Conservation (phyloP, 1,140 invertebrate genomes). For the Drosophila sechellia region DNA sequence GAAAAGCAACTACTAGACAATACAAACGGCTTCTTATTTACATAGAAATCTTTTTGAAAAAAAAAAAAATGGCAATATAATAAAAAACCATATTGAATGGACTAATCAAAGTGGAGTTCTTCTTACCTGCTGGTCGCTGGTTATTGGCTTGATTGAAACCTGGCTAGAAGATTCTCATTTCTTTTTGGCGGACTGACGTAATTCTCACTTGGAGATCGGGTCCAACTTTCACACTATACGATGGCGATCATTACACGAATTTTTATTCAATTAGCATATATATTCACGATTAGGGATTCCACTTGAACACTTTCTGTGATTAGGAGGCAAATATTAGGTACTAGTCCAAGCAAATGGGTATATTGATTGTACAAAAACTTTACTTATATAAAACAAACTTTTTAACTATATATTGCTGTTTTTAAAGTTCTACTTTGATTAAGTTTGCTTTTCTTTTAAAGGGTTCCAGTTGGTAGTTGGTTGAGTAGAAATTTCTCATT, state of each 20-base stretch:
- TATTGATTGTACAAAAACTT: too few relatives aligned
- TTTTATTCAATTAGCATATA: constrained; percentile 7
- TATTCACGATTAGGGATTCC: neutral
- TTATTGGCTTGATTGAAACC: constrained; percentile 23
- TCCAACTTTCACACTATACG: constrained; percentile 15
- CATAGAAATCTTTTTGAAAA: constrained; percentile 42
- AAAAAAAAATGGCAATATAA: constrained; percentile 9
- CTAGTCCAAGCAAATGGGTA: constrained; percentile 29
- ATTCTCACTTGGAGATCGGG: constrained; percentile 30
- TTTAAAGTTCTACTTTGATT: too few relatives aligned
- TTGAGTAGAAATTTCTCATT: too few relatives aligned
- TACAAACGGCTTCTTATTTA: constrained; percentile 43
- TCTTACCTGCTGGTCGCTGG: constrained; percentile 39
- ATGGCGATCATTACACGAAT: constrained; percentile 31
- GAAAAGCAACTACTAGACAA: constrained; percentile 46
- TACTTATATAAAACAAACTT: too few relatives aligned
- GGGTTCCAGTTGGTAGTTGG: too few relatives aligned
- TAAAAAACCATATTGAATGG: constrained; percentile 36
- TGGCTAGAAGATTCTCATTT: constrained; percentile 14
- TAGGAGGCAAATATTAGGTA: too few relatives aligned
- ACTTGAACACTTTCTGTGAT: constrained; percentile 10
- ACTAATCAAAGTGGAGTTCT: constrained; percentile 40
- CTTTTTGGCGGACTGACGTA: constrained; percentile 35
- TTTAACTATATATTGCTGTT: too few relatives aligned
- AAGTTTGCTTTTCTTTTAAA: too few relatives aligned